phyloP scores from a whole-genome alignment of 2,113 vertebrate genomes.

The Sturnus vulgaris region DNA sequence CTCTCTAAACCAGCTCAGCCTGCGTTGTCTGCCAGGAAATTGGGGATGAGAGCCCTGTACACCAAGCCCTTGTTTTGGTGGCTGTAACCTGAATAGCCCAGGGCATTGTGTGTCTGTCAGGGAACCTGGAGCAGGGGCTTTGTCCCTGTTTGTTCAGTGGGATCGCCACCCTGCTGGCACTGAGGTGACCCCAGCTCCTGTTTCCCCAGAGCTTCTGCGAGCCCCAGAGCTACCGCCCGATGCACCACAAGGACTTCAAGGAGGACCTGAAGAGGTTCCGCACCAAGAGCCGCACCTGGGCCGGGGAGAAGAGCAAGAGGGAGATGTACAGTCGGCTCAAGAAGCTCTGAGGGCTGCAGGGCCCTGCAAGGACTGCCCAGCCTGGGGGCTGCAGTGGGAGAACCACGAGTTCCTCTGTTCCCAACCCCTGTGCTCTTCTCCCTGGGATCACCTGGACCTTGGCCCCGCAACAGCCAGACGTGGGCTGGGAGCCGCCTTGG shows the following conservation, averaged over 20 bases:
- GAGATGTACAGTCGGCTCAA: conserved; percentile 94
- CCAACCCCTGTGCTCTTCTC: neutral
- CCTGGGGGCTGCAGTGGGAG: neutral
- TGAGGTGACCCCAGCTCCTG: neutral
- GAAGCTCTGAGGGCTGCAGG: conserved; percentile 77
- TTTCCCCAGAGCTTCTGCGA: conserved; percentile 82
- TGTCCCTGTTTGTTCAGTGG: neutral
- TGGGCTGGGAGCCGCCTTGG: neutral
- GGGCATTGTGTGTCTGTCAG: accelerated
- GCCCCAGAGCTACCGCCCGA: conserved; percentile 89
- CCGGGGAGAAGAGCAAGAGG: conserved; percentile 91
- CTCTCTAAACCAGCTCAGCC: accelerated
- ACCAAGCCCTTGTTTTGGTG: accelerated
- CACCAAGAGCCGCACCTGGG: conserved; percentile 92
- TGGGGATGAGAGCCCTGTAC: neutral
- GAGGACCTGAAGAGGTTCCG: conserved; percentile 89
- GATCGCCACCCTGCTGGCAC: accelerated
- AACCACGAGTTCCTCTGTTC: neutral
- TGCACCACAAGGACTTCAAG: conserved; percentile 93
- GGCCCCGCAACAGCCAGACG: accelerated
- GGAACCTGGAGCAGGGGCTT: accelerated
- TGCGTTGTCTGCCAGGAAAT: neutral
- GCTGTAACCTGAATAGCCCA: accelerated
- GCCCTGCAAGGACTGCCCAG: neutral
- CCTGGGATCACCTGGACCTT: neutral